Evolutionary conservation across 1,140 invertebrate species (phyloP).

Genomic region (Delia radicum): DNA sequence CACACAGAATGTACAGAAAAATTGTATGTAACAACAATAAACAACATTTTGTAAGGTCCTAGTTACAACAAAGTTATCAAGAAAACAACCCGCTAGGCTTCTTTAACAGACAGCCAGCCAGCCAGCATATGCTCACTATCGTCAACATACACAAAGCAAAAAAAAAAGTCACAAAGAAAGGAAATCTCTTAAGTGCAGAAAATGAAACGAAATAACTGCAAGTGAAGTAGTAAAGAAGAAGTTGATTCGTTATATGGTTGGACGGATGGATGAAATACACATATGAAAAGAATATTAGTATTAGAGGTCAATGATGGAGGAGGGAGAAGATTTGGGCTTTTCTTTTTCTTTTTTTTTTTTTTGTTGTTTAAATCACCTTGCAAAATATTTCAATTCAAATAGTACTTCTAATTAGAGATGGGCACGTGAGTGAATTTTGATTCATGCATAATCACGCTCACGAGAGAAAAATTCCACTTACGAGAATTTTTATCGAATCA

Average conservation of each 20-base stretch:
- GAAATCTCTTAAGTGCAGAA: slow-evolving; percentile 10
- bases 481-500: no score
- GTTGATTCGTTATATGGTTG: neutral
- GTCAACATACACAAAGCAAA: no score
- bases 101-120: no score
- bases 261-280: neutral
- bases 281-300: slow-evolving; percentile 3
- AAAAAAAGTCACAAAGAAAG: neutral
- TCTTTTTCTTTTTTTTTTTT: neutral
- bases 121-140: no score
- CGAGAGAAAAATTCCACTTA: no score
- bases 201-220: neutral
- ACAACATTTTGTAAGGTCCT: neutral
- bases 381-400: slow-evolving; percentile 18
- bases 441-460: no score
- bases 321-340: neutral
- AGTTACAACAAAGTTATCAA: neutral
- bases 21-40: neutral
- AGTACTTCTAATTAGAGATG: neutral
- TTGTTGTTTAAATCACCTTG: neutral
- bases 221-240: slow-evolving; percentile 8
- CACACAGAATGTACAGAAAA: neutral
- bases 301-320: slow-evolving; percentile 8
- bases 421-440: neutral
- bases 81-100: slow-evolving; percentile 6